phyloP scores from a whole-genome alignment of 2,797 vertebrate species.

The Megalops cyprinoides region DNA sequence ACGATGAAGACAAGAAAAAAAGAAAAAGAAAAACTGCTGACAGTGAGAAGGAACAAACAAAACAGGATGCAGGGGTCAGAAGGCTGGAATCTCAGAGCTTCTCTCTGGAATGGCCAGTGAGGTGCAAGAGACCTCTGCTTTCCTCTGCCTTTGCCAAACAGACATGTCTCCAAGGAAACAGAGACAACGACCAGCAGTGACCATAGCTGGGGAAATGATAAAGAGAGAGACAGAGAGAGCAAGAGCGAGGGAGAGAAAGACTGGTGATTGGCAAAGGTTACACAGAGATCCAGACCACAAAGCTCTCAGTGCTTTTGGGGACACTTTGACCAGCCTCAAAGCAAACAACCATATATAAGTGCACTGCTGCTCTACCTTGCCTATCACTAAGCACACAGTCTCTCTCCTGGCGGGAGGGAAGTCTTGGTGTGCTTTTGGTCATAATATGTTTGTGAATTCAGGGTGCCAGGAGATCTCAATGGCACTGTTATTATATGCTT shows the following conservation, averaged over 20 bases:
- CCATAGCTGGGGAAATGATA: background rate
- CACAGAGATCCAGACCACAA: slow-evolving; percentile 1
- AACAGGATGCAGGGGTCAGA: background rate
- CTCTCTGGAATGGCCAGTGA: slow-evolving; percentile 1
- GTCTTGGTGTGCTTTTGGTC: too few species aligned
- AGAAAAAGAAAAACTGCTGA: slow-evolving; percentile 48
- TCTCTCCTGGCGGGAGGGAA: too few species aligned
- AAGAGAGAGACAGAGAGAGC: slow-evolving; percentile 4
- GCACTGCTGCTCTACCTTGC: too few species aligned
- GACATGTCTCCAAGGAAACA: background rate
- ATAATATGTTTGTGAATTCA: too few species aligned
- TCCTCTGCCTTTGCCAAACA: slow-evolving; percentile 11
- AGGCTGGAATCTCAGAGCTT: background rate
- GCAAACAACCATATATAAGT: background rate
- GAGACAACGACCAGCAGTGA: too few species aligned
- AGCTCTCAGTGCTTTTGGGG: background rate
- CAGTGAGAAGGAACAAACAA: slow-evolving; percentile 39
- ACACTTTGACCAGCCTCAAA: too few species aligned
- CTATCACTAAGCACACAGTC: too few species aligned
- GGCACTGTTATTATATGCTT: too few species aligned
- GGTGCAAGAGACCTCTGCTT: background rate
- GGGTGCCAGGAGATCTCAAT: too few species aligned
- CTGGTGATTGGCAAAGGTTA: background rate
- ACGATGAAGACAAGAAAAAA: slow-evolving; percentile 44
- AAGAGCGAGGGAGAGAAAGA: background rate